Base-by-base conservation (phyloP, 2,113 vertebrate genomes). In the Garra rufa region DNA sequence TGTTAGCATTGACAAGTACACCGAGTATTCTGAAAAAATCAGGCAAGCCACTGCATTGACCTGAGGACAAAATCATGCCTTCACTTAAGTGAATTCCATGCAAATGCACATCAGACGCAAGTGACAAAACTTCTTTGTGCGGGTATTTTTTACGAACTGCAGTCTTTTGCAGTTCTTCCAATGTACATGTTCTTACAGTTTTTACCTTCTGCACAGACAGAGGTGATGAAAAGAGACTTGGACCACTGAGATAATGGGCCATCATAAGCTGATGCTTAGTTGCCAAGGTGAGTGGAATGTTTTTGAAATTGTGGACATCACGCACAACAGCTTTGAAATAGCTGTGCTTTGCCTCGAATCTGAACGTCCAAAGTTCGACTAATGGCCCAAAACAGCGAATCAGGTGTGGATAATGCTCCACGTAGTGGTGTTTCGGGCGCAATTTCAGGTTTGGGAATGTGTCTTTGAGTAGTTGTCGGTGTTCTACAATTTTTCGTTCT, bases 41-140 rank as follows among this genome's bases (percentile, higher is more conserved):
- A 34, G 50, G 59, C 48, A 44, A 61, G 3, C 85, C 79, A 69
- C 30, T 77, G 24, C 26, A 41, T 24, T 78, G 21, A 28, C 80
- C 71, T 28, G 85, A 57, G 10, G 59, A 71, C 48, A 83, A 43
- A 78, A 76, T 24, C 38, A 85, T 76, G 57, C 70, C 71, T n/a
- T 55, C 26, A 76, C 70, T 59, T 13, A 28, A 86, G n/a, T 69
- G 26, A 75, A 75, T 52, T 21, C 82, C 71, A 83, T 75, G 21
- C 55, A 83, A 1, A 48, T 83, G 82, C 15, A 46, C 52, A 70
- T 70, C 65, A 61, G 65, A 55, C 1, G 30, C 13, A 46, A 70
- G 9, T 3, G 65, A 70, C 65, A 70, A 70, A 38, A 70, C 65
- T 70, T 70, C 65, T 41, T 70, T 63, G 9, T 61, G 26, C 2